Evolutionary conservation across 2,797 vertebrate species (phyloP).

Genomic region (Macropus fuliginosus): DNA sequence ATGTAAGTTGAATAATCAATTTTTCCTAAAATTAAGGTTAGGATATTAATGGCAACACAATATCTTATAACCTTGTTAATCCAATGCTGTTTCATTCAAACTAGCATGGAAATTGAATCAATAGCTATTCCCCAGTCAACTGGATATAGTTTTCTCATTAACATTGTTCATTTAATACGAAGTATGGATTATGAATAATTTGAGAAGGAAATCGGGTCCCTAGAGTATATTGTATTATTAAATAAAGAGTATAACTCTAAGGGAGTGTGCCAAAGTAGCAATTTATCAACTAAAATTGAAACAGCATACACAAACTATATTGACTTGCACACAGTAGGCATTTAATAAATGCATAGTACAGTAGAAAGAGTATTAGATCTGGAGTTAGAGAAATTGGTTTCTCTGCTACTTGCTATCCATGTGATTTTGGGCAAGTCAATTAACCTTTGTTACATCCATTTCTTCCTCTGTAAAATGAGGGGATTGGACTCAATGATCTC

Average conservation of each 20-base stretch:
- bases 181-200: conserved; percentile 78
- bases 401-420: neutral
- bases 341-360: neutral
- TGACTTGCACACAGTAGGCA: neutral
- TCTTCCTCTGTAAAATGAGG: neutral
- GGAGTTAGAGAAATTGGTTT: neutral
- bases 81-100: conserved; percentile 65
- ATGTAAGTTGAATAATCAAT: conserved; percentile 53
- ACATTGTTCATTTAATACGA: conserved; percentile 79
- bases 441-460: neutral
- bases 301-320: conserved; percentile 12
- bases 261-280: conserved; percentile 53
- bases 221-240: conserved; percentile 72
- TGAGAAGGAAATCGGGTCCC: conserved; percentile 74
- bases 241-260: conserved; percentile 68
- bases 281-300: conserved; percentile 56
- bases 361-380: neutral
- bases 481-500: neutral
- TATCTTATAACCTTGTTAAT: conserved; percentile 61
- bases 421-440: neutral
- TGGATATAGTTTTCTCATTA: conserved; percentile 77
- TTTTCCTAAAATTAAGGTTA: conserved; percentile 35
- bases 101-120: conserved; percentile 74
- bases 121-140: conserved; percentile 73
- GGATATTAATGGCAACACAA: conserved; percentile 54